Conservation (phyloP, 2,797 vertebrate species). For the Petrocephalus sullivani region DNA sequence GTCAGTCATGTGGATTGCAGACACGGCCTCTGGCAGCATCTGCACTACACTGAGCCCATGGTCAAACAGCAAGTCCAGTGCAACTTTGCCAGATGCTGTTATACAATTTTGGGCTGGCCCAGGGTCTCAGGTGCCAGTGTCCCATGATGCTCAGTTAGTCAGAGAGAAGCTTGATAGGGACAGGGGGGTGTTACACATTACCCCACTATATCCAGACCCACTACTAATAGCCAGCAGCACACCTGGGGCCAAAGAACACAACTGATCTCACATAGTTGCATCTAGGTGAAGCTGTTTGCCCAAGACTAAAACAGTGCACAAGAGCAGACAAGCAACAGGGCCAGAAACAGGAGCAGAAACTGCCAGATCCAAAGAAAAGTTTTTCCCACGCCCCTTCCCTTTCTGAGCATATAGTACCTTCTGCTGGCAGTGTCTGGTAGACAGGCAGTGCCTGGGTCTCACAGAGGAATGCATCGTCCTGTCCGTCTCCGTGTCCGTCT, state of each 20-base stretch:
- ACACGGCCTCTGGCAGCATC: neutral
- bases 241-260: neutral
- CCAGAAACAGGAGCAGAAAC: neutral
- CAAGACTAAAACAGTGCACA: neutral
- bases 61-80: constrained; percentile 5
- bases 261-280: neutral
- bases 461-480: constrained; percentile 20
- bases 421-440: neutral
- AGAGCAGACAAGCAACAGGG: neutral
- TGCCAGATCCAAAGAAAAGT: neutral
- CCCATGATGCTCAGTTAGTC: neutral
- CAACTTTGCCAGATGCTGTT: neutral
- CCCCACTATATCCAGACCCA: neutral
- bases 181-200: neutral
- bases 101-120: neutral
- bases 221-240: neutral
- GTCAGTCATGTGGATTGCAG: neutral
- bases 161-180: neutral
- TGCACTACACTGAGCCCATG: neutral
- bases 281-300: neutral
- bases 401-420: constrained; percentile 20
- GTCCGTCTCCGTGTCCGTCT: neutral
- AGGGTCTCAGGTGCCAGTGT: neutral
- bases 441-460: neutral
- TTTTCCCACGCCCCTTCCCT: neutral